These are phyloP conservation scores for Apus apus DNA, from an alignment of 2,113 vertebrate species.

Conservation along the genomic window DNA sequence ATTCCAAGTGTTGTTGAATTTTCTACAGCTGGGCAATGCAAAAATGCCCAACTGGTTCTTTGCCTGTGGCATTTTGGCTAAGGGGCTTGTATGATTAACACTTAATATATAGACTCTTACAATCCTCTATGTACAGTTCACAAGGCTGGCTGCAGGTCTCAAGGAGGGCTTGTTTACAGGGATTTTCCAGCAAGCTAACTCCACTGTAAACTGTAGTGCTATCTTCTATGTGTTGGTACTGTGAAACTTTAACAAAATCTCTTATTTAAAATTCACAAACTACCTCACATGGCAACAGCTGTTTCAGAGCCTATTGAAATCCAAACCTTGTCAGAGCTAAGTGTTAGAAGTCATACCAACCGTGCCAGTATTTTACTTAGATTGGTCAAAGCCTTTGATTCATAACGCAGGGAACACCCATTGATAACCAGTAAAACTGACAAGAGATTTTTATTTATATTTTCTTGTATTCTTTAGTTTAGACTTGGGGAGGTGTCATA, in stretches of 20 bases:
- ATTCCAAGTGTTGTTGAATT: not conserved
- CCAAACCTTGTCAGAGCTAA: not conserved
- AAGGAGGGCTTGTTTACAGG: not conserved
- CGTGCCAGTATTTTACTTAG: not conserved
- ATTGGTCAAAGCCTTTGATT: not conserved
- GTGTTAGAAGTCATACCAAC: not conserved
- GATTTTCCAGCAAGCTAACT: not conserved
- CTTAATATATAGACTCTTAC: not conserved
- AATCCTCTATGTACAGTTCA: not conserved
- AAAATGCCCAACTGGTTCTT: not conserved
- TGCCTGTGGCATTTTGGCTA: not conserved
- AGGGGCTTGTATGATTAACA: not conserved
- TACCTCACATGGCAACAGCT: not conserved
- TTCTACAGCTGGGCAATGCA: not conserved
- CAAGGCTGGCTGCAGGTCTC: not conserved
- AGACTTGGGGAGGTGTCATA: fast-evolving
- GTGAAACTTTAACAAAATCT: not conserved
- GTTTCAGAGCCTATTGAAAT: not conserved
- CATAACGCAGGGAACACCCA: not conserved
- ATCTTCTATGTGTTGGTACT: not conserved
- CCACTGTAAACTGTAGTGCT: not conserved
- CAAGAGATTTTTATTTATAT: not conserved
- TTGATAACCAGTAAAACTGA: fast-evolving
- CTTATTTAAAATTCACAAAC: not conserved
- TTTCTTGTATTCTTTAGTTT: not conserved